Evolutionary conservation across 2,888 invertebrate genomes (phyloP).

Genomic region (Myopa tessellatipennis): DNA sequence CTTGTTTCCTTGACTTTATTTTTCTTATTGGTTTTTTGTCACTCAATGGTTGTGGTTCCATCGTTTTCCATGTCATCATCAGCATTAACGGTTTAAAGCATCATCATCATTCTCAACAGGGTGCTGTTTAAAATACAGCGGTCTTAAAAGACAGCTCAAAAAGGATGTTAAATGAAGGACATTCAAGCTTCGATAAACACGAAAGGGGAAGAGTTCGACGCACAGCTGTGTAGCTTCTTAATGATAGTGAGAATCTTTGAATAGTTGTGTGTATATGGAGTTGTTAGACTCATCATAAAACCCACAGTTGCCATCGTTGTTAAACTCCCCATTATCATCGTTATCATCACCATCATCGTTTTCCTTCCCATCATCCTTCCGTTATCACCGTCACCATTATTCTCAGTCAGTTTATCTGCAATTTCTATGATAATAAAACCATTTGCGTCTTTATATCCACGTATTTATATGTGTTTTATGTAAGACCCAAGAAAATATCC

Average conservation of each 20-base stretch:
- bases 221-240: too few species aligned
- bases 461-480: neutral
- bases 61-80: neutral
- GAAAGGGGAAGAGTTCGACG: too few species aligned
- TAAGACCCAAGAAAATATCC: neutral
- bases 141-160: too few species aligned
- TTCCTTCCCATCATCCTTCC: neutral
- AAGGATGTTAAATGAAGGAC: too few species aligned
- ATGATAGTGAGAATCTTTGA: too few species aligned
- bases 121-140: too few species aligned
- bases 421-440: slow-evolving; percentile 28
- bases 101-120: too few species aligned
- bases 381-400: neutral
- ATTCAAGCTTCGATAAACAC: too few species aligned
- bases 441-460: slow-evolving; percentile 15
- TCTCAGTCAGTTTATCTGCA: neutral
- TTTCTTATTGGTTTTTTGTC: neutral
- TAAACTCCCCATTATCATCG: neutral
- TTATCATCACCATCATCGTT: neutral
- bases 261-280: too few species aligned
- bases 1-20: neutral
- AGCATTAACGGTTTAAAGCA: neutral
- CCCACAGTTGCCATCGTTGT: neutral
- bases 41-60: neutral
- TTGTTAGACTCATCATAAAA: too few species aligned